Evolutionary conservation across 2,888 invertebrate genomes (phyloP), one percentile per base, ranked within the genome.

Genomic region (Ethmia dodecea): DNA sequence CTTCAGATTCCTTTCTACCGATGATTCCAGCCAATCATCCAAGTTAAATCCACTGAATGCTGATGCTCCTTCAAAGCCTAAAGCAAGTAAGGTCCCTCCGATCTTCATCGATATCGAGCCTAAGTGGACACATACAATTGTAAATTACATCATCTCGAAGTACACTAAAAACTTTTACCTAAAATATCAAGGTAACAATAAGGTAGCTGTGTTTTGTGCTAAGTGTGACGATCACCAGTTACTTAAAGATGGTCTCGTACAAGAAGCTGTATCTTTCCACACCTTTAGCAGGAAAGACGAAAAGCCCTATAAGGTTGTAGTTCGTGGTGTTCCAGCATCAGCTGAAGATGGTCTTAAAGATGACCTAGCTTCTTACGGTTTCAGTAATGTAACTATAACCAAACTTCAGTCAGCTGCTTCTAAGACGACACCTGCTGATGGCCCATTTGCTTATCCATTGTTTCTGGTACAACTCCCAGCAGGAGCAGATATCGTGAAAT

Each of bases 161-260:
- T 10, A 12, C 15, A 32, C 28, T n/a, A 38, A 31, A 13, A n/a
- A 14, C 0, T 38, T 35, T 28, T 35, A 35, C 13, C 25, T 38
- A 1, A 28, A 31, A 16, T 38, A 38, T n/a, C 14, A 16, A 14
- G 28, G 34, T n/a, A 22, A 15, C 3, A 28, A 28, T 9, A 28
- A 28, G n/a, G 9, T 24, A 5, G 13, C 28, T 9, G 8, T 34
- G 1, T 2, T 12, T 6, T 34, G 28, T 14, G 2, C 28, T 16
- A 13, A 11, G 1, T 5, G 5, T 16, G 29, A 24, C 1, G n/a
- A 13, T 2, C 35, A 35, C 9, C 1, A 14, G 12, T 8, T n/a
- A 1, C n/a, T 30, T 1, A 12, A 25, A 12, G 20, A 28, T 6
- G 30, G 30, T 1, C 13, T 29, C 1, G 4, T 6, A 16, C 1